Evolutionary conservation across 1,140 invertebrate species (phyloP), one percentile per base, ranked within the genome.

Genomic region (Drosophila sulfurigaster): DNA sequence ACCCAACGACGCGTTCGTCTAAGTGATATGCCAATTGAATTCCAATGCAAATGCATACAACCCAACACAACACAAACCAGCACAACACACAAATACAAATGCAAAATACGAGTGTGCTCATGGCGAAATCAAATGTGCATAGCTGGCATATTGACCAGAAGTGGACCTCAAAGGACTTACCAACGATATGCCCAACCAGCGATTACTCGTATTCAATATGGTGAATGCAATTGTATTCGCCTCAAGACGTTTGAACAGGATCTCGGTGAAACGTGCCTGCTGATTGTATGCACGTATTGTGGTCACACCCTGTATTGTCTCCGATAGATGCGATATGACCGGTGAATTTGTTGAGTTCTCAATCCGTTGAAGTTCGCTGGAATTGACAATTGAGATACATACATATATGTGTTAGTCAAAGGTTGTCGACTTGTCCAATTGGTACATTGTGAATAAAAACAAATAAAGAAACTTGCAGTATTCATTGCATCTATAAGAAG

Each of bases 171-270:
- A 72, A 81, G 60, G 64, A 92, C 93, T 94, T 94, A 97, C 96
- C 93, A 97, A 83, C 74, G 95, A 94, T 48, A 97, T 95, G 13
- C 97, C 96, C 1, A 98, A 94, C 97, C 97, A 98, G 69, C 96
- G 94, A 90, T 96, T 97, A 30, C 96, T 95, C 1, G 96, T 95
- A 81, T 97, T 97, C 49, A 97, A 93, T 65, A 97, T 95, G 2
- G 97, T 93, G 88, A 96, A 95, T 3, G 96, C 95, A 75, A 96
- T 95, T 56, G 96, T 95, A 89, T 97, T 96, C 8, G 91, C 91
- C 88, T 98, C 96, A 25, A 97, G 94, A 48, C 94, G 94, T 28
- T 94, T 93, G 79, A 95, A 94, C 70, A 97, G 94, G 54, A 94
- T 93, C 30, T 94, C 92, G 43, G 94, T 95, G 89, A 97, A 96